A percentile compares a stretch with the other conserved stretches of the same genome.
Evolutionary conservation across 2,888 invertebrate genomes (phyloP).

Genomic region (Hemicrepidius hirtus): DNA sequence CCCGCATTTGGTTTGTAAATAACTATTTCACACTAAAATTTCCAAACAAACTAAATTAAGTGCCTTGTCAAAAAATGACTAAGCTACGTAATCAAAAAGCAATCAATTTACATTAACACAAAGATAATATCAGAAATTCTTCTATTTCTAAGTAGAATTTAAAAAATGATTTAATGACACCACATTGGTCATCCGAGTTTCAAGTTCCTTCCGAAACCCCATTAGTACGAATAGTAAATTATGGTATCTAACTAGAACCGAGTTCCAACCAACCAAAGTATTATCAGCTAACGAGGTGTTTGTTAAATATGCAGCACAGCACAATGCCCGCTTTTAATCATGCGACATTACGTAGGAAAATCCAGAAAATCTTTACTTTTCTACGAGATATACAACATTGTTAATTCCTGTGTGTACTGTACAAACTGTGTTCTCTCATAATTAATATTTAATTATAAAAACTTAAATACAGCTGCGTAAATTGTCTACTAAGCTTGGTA

Average conservation of each 20-base stretch:
- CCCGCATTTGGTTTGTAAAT: no score
- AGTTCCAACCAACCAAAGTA: not conserved
- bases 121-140: no score
- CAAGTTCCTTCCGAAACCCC: not conserved
- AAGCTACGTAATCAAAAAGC: no score
- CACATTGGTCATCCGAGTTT: not conserved
- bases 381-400: not conserved
- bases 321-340: not conserved
- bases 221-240: conserved; percentile 6
- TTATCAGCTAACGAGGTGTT: not conserved
- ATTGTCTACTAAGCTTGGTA: no score
- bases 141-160: no score
- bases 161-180: not conserved
- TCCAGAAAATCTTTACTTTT: not conserved
- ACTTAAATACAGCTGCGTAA: not conserved
- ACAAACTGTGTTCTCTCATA: no score
- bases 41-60: no score
- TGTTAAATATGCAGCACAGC: not conserved
- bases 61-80: no score
- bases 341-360: not conserved
- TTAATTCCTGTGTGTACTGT: no score
- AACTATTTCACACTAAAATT: no score
- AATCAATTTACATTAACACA: no score
- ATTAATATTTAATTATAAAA: conserved; percentile 5
- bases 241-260: not conserved